Base-by-base conservation (phyloP, 2,113 vertebrate genomes). In the Odontesthes bonariensis region DNA sequence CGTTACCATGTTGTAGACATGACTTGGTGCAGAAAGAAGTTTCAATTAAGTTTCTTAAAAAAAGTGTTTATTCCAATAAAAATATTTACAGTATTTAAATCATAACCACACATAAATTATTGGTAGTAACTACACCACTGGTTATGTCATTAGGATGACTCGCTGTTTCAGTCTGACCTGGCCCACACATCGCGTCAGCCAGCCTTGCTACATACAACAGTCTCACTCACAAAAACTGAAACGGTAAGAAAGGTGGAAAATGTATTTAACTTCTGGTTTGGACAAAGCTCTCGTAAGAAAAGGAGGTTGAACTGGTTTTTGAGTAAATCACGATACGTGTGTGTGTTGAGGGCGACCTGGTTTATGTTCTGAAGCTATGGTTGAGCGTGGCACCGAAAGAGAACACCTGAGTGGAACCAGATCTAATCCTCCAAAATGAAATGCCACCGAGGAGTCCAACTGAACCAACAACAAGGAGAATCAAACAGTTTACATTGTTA, bases 11-110 rank as follows among this genome's bases (percentile, higher is more conserved):
- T 27, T 27, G 27, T 27, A 1, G 1, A 27, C 27, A 2, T 27
- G 27, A 27, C 27, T 27, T 27, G 27, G 3, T 27, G 27, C 33
- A 59, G 13, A 61, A 40, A 16, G 11, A 27, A 27, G 27, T 27
- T 27, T 27, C 27, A 27, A 3, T 49, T 13, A 35, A 8, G 3
- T n/a, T 81, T 80, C 10, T 74, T 74, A 12, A 27, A 76, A 77
- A 77, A 75, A 85, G 33, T 46, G 47, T 93, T 95, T 94, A 92
- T 92, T 91, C 84, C 59, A 79, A 27, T 92, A 92, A 64, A 92
- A 92, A 93, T 49, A 88, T 85, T 76, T 76, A 89, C 79, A 88
- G 73, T 77, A 75, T 71, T 82, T 76, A 73, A 66, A 81, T 81
- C 72, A 77, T 60, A 87, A 84, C 73, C 71, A 90, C 82, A 89